Base-by-base conservation (phyloP, 2,113 vertebrate species). In the Deroptyus accipitrinus region DNA sequence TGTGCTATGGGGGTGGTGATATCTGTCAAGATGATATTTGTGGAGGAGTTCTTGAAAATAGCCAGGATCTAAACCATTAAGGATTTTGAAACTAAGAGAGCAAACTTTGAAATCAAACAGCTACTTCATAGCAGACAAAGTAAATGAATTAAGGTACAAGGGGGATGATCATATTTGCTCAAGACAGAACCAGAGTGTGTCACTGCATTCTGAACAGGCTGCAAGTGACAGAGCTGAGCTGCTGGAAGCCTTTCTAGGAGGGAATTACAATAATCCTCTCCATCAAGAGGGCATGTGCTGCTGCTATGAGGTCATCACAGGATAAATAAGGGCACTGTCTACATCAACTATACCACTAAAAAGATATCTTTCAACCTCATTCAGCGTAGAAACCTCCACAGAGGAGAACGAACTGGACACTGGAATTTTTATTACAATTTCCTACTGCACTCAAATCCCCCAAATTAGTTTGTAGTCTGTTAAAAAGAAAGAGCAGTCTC, bases 211-310 rank as follows among this genome's bases (percentile, higher is more conserved):
- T 77, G 80, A 94, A 70, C 51, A 92, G 89, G 85, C 87, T 95
- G 91, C 72, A 95, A 97, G 74, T 92, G 96, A 93, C 94, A 92
- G 89, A 95, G 92, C 67, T 95, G 96, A 94, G 94, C 94, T 87
- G 84, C 94, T 94, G 79, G 75, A 95, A 96, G 82, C 80, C 55
- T 69, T 96, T 96, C 86, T 93, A 91, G 83, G 75, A 93, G 89
- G 81, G 91, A 97, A 96, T 96, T 97, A 96, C 88, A 94, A 87
- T 97, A 97, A 97, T 97, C 95, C 93, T 94, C 88, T 90, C 88
- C 91, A 91, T 87, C 94, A 96, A 90, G 54, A 95, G 77, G 82
- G 89, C 87, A 95, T 88, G 85, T 90, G 77, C 91, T 94, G 62
- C 79, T 96, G 86, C 82, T 92, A 80, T 83, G 86, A 96, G 91